A percentile compares a stretch with the other conserved stretches of the same genome.
Evolutionary conservation across 2,888 invertebrate species (phyloP).

Genomic region (Scaeva pyrastri): DNA sequence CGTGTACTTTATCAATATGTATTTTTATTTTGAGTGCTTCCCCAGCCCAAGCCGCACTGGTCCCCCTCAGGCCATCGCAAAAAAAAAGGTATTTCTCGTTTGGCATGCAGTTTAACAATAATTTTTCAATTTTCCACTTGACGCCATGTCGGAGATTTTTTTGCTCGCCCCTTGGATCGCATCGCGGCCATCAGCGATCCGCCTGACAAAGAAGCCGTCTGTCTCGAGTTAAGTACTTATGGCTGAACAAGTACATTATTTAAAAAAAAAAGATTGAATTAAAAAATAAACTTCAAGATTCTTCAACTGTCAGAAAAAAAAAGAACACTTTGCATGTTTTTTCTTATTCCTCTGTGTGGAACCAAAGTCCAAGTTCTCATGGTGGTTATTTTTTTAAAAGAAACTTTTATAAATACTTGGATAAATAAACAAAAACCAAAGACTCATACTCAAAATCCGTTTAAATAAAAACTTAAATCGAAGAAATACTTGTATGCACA

Average conservation of each 20-base stretch:
- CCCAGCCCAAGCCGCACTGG: not conserved
- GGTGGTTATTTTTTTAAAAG: not conserved
- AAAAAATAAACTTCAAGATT: conserved; percentile 26
- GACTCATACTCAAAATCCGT: not conserved
- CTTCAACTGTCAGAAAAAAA: not conserved
- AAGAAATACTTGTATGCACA: not conserved
- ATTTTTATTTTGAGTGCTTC: not conserved
- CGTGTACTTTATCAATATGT: conserved; percentile 8
- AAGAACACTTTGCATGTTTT: too few species aligned
- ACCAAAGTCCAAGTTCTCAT: conserved; percentile 22
- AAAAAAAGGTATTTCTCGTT: conserved; percentile 17
- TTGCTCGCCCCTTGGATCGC: not conserved
- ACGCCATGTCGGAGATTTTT: conserved; percentile 37
- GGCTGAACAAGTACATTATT: conserved; percentile 11
- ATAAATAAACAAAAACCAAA: conserved; percentile 26
- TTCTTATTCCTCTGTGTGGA: not conserved
- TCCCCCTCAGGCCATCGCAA: conserved; percentile 6
- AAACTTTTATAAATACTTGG: conserved; percentile 14
- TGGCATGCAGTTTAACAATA: conserved; percentile 44
- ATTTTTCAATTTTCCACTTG: conserved; percentile 56
- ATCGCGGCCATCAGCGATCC: conserved; percentile 2
- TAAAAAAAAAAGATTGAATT: not conserved
- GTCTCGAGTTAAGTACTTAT: conserved; percentile 22
- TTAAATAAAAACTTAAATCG: not conserved
- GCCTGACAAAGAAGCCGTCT: conserved; percentile 38